Evolutionary conservation across 1,140 invertebrate genomes (phyloP).

Genomic region (Tetramorium alpestre): DNA sequence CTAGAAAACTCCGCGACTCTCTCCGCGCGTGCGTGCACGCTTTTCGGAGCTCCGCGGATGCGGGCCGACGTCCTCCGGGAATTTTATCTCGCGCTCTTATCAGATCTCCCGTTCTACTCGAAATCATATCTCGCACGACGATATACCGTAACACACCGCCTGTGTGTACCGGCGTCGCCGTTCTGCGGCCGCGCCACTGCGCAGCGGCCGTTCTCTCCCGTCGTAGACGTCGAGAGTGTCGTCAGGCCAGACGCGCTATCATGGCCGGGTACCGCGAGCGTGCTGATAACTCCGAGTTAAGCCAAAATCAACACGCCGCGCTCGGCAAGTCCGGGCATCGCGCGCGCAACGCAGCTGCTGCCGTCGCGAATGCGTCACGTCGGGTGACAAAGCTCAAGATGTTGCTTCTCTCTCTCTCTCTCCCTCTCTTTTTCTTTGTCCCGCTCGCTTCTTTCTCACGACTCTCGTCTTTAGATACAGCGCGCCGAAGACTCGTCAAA

Average conservation of each 20-base stretch:
- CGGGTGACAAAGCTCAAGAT: slow-evolving; percentile 67
- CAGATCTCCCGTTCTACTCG: slow-evolving; percentile 6
- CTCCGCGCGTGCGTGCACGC: not conserved
- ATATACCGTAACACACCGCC: not conserved
- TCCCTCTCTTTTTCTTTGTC: not conserved
- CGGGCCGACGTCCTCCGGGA: not conserved
- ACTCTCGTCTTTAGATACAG: not conserved
- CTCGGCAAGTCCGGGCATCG: not conserved
- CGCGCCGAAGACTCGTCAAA: not conserved
- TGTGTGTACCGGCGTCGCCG: not conserved
- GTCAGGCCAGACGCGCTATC: slow-evolving; percentile 49
- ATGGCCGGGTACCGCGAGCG: slow-evolving; percentile 45
- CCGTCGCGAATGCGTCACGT: slow-evolving; percentile 62
- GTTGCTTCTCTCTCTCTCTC: slow-evolving; percentile 14
- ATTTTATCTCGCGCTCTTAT: not conserved
- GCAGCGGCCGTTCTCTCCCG: not conserved
- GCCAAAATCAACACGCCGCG: slow-evolving; percentile 58
- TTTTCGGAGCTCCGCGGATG: not conserved
- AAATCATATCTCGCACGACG: slow-evolving; percentile 6
- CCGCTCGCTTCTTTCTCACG: not conserved
- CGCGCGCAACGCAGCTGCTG: slow-evolving; percentile 62
- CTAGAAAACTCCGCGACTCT: too few species aligned
- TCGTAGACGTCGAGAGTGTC: not conserved
- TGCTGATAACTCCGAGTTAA: slow-evolving; percentile 57
- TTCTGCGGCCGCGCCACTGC: not conserved